Evolutionary conservation across 2,113 vertebrate species (phyloP), one percentile per base, ranked within the genome.

Genomic region (Rallus limicola): DNA sequence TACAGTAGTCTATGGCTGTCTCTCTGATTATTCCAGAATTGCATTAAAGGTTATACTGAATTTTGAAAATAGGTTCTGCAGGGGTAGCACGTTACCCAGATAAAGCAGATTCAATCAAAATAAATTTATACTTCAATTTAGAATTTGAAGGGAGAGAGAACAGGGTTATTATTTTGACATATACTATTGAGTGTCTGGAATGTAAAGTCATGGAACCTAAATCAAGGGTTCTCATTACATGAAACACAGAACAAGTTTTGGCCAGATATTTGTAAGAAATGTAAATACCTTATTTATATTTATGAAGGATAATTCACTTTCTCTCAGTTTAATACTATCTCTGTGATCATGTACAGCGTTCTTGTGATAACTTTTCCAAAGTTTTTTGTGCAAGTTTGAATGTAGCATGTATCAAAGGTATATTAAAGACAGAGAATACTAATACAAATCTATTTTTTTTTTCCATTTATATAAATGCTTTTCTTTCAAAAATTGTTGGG

Each of bases 91-190:
- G 63, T 77, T 95, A 65, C 69, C 53, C 34, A 77, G 40, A 50
- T n/a, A 83, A 96, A 80, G 3, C 10, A 31, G 64, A 90, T 80
- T 93, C 44, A 86, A 77, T 80, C 59, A 42, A 59, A 82, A 67
- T n/a, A 76, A 85, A 77, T 93, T 53, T 86, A 81, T 63, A 6
- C 53, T 26, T 62, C 52, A 96, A 55, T 94, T 13, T 36, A 79
- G 58, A 76, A 20, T 20, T 38, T 40, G 25, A 94, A 92, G 25
- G 19, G 20, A 84, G 40, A 91, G 13, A 88, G 59, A 94, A 80
- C 16, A 94, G 24, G 28, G 16, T 92, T 12, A 62, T 89, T 87
- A 82, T 82, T 93, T 34, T 92, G n/a, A 94, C 79, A 89, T 26
- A 90, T 53, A 90, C 20, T 79, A 72, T 44, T n/a, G 64, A 84